Evolutionary conservation across 2,888 invertebrate genomes (phyloP), one percentile per base, ranked within the genome.

Genomic region (Dromius quadrimaculatus): DNA sequence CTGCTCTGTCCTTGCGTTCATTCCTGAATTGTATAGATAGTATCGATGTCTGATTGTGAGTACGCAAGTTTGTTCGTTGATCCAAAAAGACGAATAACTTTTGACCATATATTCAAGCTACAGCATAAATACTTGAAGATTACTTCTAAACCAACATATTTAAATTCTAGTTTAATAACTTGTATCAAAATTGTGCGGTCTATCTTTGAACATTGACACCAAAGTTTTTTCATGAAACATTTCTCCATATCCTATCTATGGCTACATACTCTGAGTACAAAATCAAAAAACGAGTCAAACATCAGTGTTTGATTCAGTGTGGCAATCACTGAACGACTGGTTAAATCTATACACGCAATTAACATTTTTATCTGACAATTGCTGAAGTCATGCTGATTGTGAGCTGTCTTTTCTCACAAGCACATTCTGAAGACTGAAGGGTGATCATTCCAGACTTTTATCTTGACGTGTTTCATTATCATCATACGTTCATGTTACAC

Each of bases 281-380:
- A n/a, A n/a, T n/a, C n/a, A n/a, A n/a, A n/a, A n/a, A n/a, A n/a
- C n/a, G n/a, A n/a, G n/a, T n/a, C n/a, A n/a, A n/a, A 28, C 41
- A 41, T 41, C 41, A 41, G 19, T 20, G 20, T 34, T n/a, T n/a
- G n/a, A n/a, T n/a, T 19, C 59, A 36, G 59, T 59, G 59, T 73
- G 74, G 77, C 77, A 78, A 78, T 79, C 79, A 77, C 76, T 77
- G 77, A 78, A 78, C 78, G 78, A 78, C 77, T 79, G 77, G 78
- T 79, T 79, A 78, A 79, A 79, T 79, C 77, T 78, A 78, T 80
- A 79, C 79, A 79, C 77, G 79, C 79, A 80, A 80, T 80, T 80
- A 79, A 79, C 78, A 78, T 79, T 79, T 79, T 79, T 79, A 76
- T 78, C 76, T 76, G 76, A 76, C 75, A 75, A 75, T 74, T 75